Base-by-base conservation (phyloP, 2,888 invertebrate genomes). In the Leptopterna dolabrata region DNA sequence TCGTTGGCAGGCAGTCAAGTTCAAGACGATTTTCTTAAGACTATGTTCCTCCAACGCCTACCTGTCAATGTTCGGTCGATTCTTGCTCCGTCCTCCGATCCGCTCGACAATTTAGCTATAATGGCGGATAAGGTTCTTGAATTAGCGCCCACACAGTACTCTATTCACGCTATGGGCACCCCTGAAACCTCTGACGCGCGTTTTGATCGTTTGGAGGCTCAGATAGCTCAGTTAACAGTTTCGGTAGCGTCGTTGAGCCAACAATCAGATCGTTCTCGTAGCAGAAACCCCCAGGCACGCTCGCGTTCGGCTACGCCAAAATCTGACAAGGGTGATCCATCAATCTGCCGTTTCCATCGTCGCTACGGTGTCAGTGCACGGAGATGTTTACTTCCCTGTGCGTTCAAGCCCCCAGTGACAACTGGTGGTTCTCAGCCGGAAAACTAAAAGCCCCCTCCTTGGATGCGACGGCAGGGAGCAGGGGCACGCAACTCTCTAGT, bases 371-470 rank as follows among this genome's bases (percentile, higher is more conserved):
- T 27, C 6, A 30, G 55, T 1, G 80, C 86, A n/a, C 45, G 36
- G 0, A 78, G 51, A 63, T 86, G 76, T 24, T 14, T 30, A 2
- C 76, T 36, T 7, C 45, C 43, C 0, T 83, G 87, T 36, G 41
- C 45, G 0, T 83, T 30, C 16, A 63, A 63, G 27, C 81, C 78
- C 11, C 30, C 19, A 0, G 14, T 41, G 27, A 4, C 41, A 43
- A 45, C 6, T 16, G 41, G 16, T n/a, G 9, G 29, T 7, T 19
- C 7, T 2, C 47, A 43, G 30, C 2, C 84, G 84, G 71, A 24
- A 87, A 87, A 87, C 87, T 87, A 83, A 45, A 24, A 13, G 13
- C 82, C n/a, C 73, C 4, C 73, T 70, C 73, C 30, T 43, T 84
- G 16, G 47, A 51, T 45, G 47, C 51, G 84, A 30, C 87, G 7